A percentile compares a stretch with the other conserved stretches of the same genome.
These are phyloP conservation scores for Liparis tanakae DNA, from an alignment of 2,797 vertebrate species.

Conservation along the genomic window DNA sequence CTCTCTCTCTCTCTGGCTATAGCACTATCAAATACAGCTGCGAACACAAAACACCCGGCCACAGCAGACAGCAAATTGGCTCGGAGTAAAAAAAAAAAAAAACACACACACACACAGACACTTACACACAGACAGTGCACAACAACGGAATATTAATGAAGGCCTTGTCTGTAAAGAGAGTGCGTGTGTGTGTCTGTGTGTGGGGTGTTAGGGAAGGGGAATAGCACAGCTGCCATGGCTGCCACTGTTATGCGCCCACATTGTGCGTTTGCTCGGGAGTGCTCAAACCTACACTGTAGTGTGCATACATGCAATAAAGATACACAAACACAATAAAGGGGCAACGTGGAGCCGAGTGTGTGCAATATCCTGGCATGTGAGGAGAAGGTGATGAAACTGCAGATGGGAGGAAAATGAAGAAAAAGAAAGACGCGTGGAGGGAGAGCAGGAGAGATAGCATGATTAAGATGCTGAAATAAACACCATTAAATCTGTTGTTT, in stretches of 20 bases:
- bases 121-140: constrained; percentile 79
- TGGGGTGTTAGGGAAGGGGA: constrained; percentile 45
- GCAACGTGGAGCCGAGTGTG: constrained; percentile 4
- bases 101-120: constrained; percentile 55
- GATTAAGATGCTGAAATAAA: constrained; percentile 74
- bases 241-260: constrained; percentile 63
- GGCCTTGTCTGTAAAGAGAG: constrained; percentile 68
- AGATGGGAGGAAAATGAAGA: constrained; percentile 52
- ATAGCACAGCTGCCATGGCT: constrained; percentile 68
- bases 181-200: constrained; percentile 41
- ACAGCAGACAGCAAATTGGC: constrained; percentile 86
- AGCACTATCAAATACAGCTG: constrained; percentile 91
- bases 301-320: constrained; percentile 26
- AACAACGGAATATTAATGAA: constrained; percentile 89
- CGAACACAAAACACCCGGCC: constrained; percentile 86
- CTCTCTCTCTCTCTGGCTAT: constrained; percentile 53
- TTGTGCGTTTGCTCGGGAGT: constrained; percentile 40
- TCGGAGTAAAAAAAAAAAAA: constrained; percentile 78
- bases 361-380: constrained; percentile 22
- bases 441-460: constrained; percentile 52
- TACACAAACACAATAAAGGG: constrained; percentile 30
- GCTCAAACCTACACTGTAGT: constrained; percentile 28
- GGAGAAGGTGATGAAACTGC: constrained; percentile 50
- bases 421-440: constrained; percentile 20
- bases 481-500: constrained; percentile 60